Evolutionary conservation across 2,797 vertebrate genomes (phyloP).

Genomic region (Melanogrammus aeglefinus): DNA sequence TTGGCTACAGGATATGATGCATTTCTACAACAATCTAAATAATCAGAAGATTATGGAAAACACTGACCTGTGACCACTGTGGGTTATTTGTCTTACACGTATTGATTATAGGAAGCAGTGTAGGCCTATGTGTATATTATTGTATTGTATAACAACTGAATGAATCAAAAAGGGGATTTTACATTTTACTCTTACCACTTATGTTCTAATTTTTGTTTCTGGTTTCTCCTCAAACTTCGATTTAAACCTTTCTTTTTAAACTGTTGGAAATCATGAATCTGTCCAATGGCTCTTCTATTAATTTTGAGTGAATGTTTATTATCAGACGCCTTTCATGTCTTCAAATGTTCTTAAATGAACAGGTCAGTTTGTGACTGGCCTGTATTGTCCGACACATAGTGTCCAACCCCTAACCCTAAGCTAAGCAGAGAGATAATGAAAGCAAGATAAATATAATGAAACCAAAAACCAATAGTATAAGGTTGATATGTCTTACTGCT

Average conservation of each 20-base stretch:
- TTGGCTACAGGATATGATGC: neutral
- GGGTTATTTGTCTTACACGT: neutral
- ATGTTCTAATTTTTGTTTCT: no score
- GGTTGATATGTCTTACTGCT: neutral
- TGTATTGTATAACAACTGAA: neutral
- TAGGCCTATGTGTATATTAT: neutral
- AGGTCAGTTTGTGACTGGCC: no score
- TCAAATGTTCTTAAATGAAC: no score
- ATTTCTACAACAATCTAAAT: neutral
- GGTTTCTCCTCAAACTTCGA: neutral
- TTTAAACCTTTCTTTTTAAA: neutral
- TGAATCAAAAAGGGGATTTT: neutral
- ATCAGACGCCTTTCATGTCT: no score
- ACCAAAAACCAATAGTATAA: neutral
- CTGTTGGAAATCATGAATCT: neutral
- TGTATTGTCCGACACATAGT: no score
- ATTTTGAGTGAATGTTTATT: neutral
- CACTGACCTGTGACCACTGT: neutral
- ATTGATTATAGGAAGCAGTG: neutral
- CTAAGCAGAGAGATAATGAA: neutral
- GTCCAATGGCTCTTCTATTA: neutral
- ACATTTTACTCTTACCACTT: no score
- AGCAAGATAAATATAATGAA: neutral
- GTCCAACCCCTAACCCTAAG: neutral
- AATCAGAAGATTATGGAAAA: neutral